A percentile compares a stretch with the other conserved stretches of the same genome.
phyloP scores from a whole-genome alignment of 2,888 invertebrate species.

The Melipona bicolor region DNA sequence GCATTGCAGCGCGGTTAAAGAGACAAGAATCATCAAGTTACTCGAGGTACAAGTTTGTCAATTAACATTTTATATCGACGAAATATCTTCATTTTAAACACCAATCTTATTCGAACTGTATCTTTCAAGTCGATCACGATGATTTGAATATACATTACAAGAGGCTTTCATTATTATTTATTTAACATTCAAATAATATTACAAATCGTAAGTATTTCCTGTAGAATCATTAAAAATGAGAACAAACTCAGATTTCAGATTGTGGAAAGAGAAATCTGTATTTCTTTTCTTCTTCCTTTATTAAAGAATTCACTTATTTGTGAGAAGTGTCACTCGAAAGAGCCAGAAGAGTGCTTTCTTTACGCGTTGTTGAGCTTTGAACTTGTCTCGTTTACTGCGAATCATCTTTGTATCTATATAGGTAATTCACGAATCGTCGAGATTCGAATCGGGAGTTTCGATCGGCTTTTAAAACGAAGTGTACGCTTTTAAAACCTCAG shows the following conservation, averaged over 20 bases:
- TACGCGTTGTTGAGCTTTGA: neutral
- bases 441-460: neutral
- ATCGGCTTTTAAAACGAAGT: constrained; percentile 13
- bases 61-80: neutral
- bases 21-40: constrained; percentile 4
- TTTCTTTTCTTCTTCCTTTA: neutral
- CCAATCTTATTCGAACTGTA: neutral
- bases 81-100: neutral
- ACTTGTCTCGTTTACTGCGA: constrained; percentile 34
- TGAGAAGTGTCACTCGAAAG: neutral
- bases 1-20: neutral
- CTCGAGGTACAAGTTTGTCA: neutral
- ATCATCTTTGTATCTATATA: constrained; percentile 14
- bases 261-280: neutral
- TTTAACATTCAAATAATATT: neutral
- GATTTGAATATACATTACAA: neutral
- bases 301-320: neutral
- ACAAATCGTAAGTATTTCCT: neutral
- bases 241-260: neutral
- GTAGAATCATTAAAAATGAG: neutral
- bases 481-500: neutral
- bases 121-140: neutral
- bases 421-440: constrained; percentile 8
- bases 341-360: neutral
- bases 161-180: too few species aligned